These are phyloP conservation scores for Merodon equestris DNA, from an alignment of 2,888 invertebrate genomes.

Conservation along the genomic window DNA sequence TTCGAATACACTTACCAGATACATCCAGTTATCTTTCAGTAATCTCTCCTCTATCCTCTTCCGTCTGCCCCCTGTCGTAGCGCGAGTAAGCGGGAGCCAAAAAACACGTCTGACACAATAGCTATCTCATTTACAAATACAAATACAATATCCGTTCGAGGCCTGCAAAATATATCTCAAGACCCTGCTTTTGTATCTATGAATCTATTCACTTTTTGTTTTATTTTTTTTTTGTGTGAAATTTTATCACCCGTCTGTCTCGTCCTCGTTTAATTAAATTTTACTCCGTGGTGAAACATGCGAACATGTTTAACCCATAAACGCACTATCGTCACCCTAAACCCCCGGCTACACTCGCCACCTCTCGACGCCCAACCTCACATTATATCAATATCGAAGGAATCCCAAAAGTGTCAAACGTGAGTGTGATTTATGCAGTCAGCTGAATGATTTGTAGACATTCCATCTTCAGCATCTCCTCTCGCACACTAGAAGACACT, in stretches of 20 bases:
- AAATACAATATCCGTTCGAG: too few relatives aligned
- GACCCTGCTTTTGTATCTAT: slow-evolving; percentile 7
- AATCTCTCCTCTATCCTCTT: slow-evolving; percentile 38
- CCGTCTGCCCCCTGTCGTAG: slow-evolving; percentile 16
- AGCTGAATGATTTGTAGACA: slow-evolving; percentile 77
- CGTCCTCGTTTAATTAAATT: slow-evolving; percentile 74
- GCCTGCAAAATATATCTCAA: slow-evolving; percentile 44
- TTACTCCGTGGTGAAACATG: slow-evolving; percentile 47
- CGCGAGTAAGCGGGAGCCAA: neutral
- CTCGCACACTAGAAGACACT: slow-evolving; percentile 38
- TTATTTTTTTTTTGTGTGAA: slow-evolving; percentile 30
- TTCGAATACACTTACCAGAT: slow-evolving; percentile 67
- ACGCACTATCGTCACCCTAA: slow-evolving; percentile 63
- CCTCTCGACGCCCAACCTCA: slow-evolving; percentile 1
- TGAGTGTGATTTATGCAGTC: slow-evolving; percentile 77
- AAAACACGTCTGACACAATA: slow-evolving; percentile 39
- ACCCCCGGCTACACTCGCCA: neutral
- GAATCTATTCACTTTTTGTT: slow-evolving; percentile 5
- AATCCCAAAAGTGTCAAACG: slow-evolving; percentile 77
- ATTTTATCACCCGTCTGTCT: slow-evolving; percentile 70
- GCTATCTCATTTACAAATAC: slow-evolving; percentile 34
- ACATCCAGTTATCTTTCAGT: slow-evolving; percentile 48
- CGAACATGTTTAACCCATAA: slow-evolving; percentile 67
- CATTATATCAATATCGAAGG: slow-evolving; percentile 65
- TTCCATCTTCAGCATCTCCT: slow-evolving; percentile 72